These are phyloP conservation scores for Zaprionus kolodkinae DNA, from an alignment of 1,140 invertebrate genomes.

Conservation along the genomic window DNA sequence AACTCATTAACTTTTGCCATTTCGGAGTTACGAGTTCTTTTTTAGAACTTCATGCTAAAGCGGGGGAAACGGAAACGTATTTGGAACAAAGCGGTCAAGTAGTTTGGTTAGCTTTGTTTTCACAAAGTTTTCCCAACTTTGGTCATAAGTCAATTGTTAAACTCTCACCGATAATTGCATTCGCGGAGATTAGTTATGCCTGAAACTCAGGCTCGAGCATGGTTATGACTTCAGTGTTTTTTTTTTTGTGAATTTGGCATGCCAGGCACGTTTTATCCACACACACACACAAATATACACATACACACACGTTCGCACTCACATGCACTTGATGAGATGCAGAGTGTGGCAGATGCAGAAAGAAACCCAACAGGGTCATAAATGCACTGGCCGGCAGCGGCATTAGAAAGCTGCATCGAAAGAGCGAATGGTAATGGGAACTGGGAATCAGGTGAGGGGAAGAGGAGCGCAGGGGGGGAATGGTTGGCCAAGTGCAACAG, in stretches of 20 bases:
- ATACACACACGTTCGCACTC: background rate
- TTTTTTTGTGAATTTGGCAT: slow-evolving; percentile 53
- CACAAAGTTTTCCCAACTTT: slow-evolving; percentile 6
- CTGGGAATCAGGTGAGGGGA: slow-evolving; percentile 8
- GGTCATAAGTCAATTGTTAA: slow-evolving; percentile 44
- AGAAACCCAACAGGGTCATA: slow-evolving; percentile 59
- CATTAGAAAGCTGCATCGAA: slow-evolving; percentile 67
- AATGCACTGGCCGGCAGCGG: slow-evolving; percentile 46
- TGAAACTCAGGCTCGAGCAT: slow-evolving; percentile 31
- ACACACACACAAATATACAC: slow-evolving; percentile 7
- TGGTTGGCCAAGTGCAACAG: slow-evolving; percentile 37
- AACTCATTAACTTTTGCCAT: background rate
- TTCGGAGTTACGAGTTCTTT: slow-evolving; percentile 6
- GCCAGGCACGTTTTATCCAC: slow-evolving; percentile 71
- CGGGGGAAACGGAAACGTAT: slow-evolving; percentile 2
- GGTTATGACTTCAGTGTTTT: slow-evolving; percentile 33
- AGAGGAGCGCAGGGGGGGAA: no score
- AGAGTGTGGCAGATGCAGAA: slow-evolving; percentile 41
- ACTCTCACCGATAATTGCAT: slow-evolving; percentile 49
- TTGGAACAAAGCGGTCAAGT: slow-evolving; percentile 38
- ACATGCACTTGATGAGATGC: slow-evolving; percentile 48
- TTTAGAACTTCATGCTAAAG: slow-evolving; percentile 15
- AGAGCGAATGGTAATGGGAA: slow-evolving; percentile 31
- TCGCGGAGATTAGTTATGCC: slow-evolving; percentile 38
- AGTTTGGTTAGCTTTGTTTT: slow-evolving; percentile 10